A percentile compares a stretch with the other conserved stretches of the same genome.
Evolutionary conservation across 2,113 vertebrate genomes (phyloP).

Genomic region (Heptranchias perlo): DNA sequence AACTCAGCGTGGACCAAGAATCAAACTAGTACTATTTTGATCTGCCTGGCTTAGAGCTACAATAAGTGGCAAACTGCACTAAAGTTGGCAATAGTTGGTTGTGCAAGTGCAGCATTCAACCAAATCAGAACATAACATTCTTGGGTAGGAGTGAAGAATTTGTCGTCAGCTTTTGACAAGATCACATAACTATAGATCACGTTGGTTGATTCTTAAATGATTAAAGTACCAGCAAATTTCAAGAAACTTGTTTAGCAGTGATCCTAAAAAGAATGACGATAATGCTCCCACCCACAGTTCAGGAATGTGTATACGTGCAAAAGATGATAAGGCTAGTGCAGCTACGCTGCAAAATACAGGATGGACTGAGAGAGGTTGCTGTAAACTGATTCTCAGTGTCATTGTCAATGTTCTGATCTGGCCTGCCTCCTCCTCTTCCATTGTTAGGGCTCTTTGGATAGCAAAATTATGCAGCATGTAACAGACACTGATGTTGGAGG

Average conservation of each 20-base stretch:
- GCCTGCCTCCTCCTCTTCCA: not conserved
- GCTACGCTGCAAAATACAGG: not conserved
- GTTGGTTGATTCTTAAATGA: not conserved
- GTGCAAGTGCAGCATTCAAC: not conserved
- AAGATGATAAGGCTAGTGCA: not conserved
- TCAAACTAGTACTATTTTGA: not conserved
- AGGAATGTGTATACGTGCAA: not conserved
- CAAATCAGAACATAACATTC: not conserved
- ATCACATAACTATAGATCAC: not conserved
- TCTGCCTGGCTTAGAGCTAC: not conserved
- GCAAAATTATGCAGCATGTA: not conserved
- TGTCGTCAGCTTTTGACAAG: not conserved
- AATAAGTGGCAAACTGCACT: no score
- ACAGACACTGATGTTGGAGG: not conserved
- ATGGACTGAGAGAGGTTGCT: not conserved
- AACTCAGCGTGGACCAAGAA: not conserved
- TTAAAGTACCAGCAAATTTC: not conserved
- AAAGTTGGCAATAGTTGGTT: not conserved
- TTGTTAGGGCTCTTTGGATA: not conserved
- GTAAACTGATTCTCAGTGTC: not conserved
- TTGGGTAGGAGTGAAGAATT: not conserved
- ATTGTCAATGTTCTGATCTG: not conserved
- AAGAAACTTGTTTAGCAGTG: not conserved
- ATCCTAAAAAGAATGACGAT: not conserved
- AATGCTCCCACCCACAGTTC: not conserved